Evolutionary conservation across 2,888 invertebrate genomes (phyloP).

Genomic region (Hipparchia sbordonii): DNA sequence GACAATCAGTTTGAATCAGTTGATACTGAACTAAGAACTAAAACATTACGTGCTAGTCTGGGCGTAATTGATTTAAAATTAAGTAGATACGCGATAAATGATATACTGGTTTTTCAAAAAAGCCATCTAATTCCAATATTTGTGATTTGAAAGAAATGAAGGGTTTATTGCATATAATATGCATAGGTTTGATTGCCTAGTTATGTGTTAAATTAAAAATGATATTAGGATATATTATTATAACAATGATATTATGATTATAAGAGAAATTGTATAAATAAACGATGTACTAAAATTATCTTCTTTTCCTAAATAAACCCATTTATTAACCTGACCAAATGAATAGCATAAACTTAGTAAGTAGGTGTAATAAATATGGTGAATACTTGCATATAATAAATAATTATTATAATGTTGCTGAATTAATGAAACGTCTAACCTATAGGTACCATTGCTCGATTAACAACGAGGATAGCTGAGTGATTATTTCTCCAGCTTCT

Average conservation of each 20-base stretch:
- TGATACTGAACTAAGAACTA: neutral
- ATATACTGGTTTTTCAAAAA: constrained; percentile 1
- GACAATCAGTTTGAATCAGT: too few relatives aligned
- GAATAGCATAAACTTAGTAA: too few relatives aligned
- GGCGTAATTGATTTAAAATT: neutral
- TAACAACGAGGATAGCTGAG: too few relatives aligned
- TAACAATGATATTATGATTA: constrained; percentile 32
- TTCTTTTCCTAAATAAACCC: neutral
- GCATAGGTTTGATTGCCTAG: constrained; percentile 49
- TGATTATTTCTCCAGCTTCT: too few relatives aligned
- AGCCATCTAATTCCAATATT: constrained; percentile 14
- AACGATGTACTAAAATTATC: constrained; percentile 41
- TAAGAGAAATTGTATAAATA: constrained; percentile 40
- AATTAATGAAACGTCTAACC: too few relatives aligned
- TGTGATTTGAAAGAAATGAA: constrained; percentile 29
- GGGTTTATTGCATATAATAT: constrained; percentile 9
- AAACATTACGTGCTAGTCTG: neutral
- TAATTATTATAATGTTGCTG: too few relatives aligned
- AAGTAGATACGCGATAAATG: neutral
- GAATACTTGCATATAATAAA: too few relatives aligned
- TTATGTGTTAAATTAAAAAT: constrained; percentile 59
- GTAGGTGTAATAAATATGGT: too few relatives aligned
- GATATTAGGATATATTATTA: constrained; percentile 54
- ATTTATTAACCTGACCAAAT: neutral
- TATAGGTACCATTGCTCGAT: too few relatives aligned